Base-by-base conservation (phyloP, 2,797 vertebrate genomes). In the Selene dorsalis region DNA sequence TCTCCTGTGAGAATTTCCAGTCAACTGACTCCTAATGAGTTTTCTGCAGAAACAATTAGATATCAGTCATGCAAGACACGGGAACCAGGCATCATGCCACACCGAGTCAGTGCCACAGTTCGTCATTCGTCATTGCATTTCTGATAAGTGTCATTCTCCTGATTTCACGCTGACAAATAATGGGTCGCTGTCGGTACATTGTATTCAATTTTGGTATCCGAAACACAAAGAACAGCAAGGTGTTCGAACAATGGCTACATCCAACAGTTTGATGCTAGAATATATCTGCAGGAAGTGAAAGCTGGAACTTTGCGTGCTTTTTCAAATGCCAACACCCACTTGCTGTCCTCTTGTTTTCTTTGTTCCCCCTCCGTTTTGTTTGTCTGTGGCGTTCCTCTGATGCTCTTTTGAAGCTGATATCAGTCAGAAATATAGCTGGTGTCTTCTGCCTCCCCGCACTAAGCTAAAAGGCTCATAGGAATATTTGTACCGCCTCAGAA, bases 11-110 rank as follows among this genome's bases (percentile, higher is more conserved):
- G 91, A 80, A 86, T 96, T 95, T 95, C 88, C 94, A 94, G 87
- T 88, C 92, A 94, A 93, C 92, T 92, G 94, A 94, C 93, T 96
- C 94, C 95, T 93, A 94, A 95, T 94, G 91, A 95, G 94, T 94
- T 96, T 94, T 95, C 93, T 93, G 92, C 89, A 92, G 91, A 92
- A 95, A 94, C 96, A 96, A 97, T 96, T 95, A 95, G 93, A 94
- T 91, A 87, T 83, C 91, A 92, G 87, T 93, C 90, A 94, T 90
- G 95, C 91, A 75, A 90, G 91, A 94, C 93, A 77, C 79, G 88
- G 90, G 82, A 70, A 87, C 88, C 81, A 80, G 85, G 85, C 89
- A 87, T 93, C 93, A 88, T 90, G 94, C 94, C 93, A 94, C 92
- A 92, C 69, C 84, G 89, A 89, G 91, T 89, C 92, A 90, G 90